Evolutionary conservation across 2,888 invertebrate species (phyloP), one percentile per base, ranked within the genome.

Genomic region (Oxytorus armatus): DNA sequence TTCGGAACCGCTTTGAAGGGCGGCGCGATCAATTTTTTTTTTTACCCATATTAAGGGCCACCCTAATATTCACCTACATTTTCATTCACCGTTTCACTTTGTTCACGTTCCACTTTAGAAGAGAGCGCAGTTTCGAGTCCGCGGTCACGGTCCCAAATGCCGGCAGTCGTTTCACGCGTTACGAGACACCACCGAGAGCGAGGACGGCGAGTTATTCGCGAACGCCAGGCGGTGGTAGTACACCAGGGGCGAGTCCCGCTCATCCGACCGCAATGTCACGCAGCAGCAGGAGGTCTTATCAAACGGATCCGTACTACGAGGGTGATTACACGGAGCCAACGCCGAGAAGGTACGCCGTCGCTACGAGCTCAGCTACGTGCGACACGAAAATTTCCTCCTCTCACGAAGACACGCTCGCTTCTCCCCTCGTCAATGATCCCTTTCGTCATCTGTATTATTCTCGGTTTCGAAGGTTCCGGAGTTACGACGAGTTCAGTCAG

Each of bases 401-500:
- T 18, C 36, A 36, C 39, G 23, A 23, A 47, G 47, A 51, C 53
- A 36, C 77, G 63, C 70, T 57, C 69, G 44, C 63, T 61, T 70
- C 63, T 29, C 63, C 70, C 63, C 63, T 65, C 77, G 70, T 70
- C 77, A 69, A 74, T 53, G 39, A 16, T 49, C 51, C 69, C 65
- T 70, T 65, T 44, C 73, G 78, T 78, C 59, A 78, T 42, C 59
- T 65, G 14, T 79, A 65, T 70, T 75, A 53, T 79, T 75, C 68
- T 79, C 63, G 69, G 55, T 79, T 74, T 74, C 91, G 93, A 14
- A 92, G 94, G 85, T 93, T 94, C 91, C 94, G 95, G 77, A 95
- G 93, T 89, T 95, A 94, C 89, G 96, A 96, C 88, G 95, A 97
- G 92, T 95, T 95, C 93, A 94, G 96, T 92, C 94, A 95, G 92